A percentile compares a stretch with the other conserved stretches of the same genome.
Evolutionary conservation across 2,797 vertebrate genomes (phyloP).

Genomic region (Carapus acus): DNA sequence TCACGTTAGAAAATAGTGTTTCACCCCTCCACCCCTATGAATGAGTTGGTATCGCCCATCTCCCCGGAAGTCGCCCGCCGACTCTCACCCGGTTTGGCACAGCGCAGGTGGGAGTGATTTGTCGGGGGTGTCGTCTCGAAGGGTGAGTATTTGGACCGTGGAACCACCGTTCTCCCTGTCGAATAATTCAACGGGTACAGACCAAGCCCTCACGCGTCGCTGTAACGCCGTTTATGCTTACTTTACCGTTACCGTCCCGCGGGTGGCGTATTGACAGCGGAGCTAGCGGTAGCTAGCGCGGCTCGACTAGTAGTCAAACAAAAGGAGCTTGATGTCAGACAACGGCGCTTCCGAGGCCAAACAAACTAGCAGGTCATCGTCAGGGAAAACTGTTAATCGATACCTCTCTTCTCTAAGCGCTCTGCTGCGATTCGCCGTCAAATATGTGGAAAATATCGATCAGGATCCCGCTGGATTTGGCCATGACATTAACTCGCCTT

Average conservation of each 20-base stretch:
- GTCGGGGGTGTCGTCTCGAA: not conserved
- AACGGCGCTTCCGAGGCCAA: no score
- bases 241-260: no score
- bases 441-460: no score
- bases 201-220: no score
- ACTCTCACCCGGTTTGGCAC: constrained; percentile 19
- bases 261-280: constrained; percentile 4
- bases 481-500: no score
- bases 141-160: constrained; percentile 21
- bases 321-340: constrained; percentile 28
- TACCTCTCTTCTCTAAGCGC: no score
- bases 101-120: constrained; percentile 27
- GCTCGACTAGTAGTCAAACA: constrained; percentile 37
- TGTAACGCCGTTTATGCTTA: no score
- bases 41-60: constrained; percentile 30
- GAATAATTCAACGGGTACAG: fast-evolving
- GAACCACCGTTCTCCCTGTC: not conserved
- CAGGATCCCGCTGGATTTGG: no score
- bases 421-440: no score
- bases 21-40: not conserved
- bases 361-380: no score
- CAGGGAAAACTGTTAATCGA: no score
- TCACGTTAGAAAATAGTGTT: not conserved
- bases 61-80: constrained; percentile 47
- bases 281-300: constrained; percentile 27